Base-by-base conservation (phyloP, 2,113 vertebrate genomes). In the Aphyosemion australe region DNA sequence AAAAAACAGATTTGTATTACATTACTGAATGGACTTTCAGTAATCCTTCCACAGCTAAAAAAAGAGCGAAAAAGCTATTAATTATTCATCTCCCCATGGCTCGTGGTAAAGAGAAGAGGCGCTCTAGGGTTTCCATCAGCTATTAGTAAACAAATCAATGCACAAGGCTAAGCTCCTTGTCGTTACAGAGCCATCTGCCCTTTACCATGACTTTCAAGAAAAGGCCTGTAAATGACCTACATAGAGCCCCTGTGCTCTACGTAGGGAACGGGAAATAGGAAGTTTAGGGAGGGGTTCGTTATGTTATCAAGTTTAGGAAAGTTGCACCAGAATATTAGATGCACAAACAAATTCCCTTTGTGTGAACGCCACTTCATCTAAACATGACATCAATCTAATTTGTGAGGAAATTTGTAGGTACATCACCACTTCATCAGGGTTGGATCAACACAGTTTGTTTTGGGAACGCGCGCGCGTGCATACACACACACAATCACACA, bases 81-180 rank as follows among this genome's bases (percentile, higher is more conserved):
- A 92, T 92, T 92, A 92, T 92, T 92, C 89, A 91, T 91, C 82
- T 87, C 72, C 75, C 80, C 61, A 76, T 76, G 80, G 83, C 89
- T 87, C 76, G 86, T 86, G 84, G 88, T 87, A 91, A 88, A 91
- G 83, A 87, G 73, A 86, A 92, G 86, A 91, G 79, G 84, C 60
- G 39, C 86, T 92, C 88, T 92, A 75, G 73, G 82, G 86, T 89
- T 92, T 91, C 88, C 89, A 89, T 86, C 87, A 82, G 89, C 90
- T 92, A 90, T 92, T 92, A 92, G 92, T 91, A 93, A 93, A 93
- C 92, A 93, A 91, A 93, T 93, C 92, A 91, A 93, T 93, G 91
- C 82, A 79, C 85, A 80, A 86, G 88, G 58, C 84, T 88, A 83
- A 88, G 88, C 83, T 82, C 65, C 79, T 79, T 84, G 84, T 84